phyloP scores from a whole-genome alignment of 2,888 invertebrate genomes.

The Drosophila incognita region DNA sequence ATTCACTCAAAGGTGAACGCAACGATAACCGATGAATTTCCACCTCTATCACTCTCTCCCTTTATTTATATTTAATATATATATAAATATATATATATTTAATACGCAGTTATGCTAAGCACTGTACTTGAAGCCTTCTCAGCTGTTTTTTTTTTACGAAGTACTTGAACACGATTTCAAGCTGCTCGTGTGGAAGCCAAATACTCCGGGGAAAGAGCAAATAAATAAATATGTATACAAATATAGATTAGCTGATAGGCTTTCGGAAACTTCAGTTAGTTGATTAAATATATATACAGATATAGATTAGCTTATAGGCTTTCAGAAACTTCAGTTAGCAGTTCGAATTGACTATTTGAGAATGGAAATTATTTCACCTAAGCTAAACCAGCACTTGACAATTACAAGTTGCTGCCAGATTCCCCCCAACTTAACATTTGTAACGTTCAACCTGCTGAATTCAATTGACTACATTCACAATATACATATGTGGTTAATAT shows the following conservation, averaged over 20 bases:
- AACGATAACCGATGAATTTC: conserved; percentile 31
- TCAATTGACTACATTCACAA: background rate
- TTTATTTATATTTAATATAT: background rate
- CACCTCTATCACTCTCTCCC: background rate
- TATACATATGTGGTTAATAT: background rate
- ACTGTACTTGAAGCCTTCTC: background rate
- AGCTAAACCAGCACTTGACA: background rate
- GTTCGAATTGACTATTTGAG: background rate
- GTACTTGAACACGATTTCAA: background rate
- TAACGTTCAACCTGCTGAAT: background rate
- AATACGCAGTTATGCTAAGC: conserved; percentile 27
- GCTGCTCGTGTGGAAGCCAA: background rate
- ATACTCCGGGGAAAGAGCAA: background rate
- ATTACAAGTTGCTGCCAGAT: background rate
- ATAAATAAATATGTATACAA: background rate
- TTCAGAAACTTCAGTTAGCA: background rate
- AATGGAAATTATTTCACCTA: background rate
- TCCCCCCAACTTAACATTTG: background rate
- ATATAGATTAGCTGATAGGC: background rate
- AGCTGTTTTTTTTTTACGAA: background rate
- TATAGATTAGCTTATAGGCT: background rate
- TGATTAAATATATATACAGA: background rate
- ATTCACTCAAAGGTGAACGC: conserved; percentile 56
- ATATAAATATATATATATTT: background rate
- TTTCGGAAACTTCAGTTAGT: background rate